A percentile compares a stretch with the other conserved stretches of the same genome.
Evolutionary conservation across 2,113 vertebrate genomes (phyloP).

Genomic region (Psilopogon haemacephalus): DNA sequence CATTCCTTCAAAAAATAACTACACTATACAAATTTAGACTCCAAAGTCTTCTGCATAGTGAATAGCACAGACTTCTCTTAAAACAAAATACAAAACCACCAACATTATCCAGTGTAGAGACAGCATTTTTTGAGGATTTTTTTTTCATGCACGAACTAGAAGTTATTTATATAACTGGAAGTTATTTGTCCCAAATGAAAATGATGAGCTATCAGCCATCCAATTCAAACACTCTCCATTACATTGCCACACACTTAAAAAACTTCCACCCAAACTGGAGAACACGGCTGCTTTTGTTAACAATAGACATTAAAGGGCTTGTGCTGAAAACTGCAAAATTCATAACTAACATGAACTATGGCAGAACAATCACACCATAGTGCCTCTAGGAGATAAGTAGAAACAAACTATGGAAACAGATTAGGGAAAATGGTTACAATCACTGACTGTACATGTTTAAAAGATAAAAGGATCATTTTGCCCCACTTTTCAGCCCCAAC

Average conservation of each 20-base stretch:
- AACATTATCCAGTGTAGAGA: background rate
- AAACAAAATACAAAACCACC: background rate
- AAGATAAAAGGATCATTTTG: slow-evolving; percentile 58
- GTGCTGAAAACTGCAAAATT: slow-evolving; percentile 38
- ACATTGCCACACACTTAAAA: background rate
- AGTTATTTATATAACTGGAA: background rate
- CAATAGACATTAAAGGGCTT: slow-evolving; percentile 40
- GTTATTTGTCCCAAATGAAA: background rate
- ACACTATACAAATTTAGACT: background rate
- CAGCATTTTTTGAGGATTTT: background rate
- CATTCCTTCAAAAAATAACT: background rate
- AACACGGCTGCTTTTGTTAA: slow-evolving; percentile 39
- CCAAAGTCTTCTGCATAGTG: background rate
- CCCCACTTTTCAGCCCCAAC: slow-evolving; percentile 43
- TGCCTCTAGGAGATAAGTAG: slow-evolving; percentile 46
- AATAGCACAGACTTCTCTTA: background rate
- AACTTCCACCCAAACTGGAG: background rate
- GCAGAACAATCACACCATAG: slow-evolving; percentile 39
- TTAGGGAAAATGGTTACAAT: slow-evolving; percentile 43
- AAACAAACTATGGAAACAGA: slow-evolving; percentile 61
- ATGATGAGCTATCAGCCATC: background rate
- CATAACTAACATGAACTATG: background rate
- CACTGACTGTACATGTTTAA: slow-evolving; percentile 25
- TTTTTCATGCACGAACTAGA: background rate
- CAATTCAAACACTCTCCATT: background rate